Evolutionary conservation across 2,888 invertebrate species (phyloP).

Genomic region (Carcina quercana): DNA sequence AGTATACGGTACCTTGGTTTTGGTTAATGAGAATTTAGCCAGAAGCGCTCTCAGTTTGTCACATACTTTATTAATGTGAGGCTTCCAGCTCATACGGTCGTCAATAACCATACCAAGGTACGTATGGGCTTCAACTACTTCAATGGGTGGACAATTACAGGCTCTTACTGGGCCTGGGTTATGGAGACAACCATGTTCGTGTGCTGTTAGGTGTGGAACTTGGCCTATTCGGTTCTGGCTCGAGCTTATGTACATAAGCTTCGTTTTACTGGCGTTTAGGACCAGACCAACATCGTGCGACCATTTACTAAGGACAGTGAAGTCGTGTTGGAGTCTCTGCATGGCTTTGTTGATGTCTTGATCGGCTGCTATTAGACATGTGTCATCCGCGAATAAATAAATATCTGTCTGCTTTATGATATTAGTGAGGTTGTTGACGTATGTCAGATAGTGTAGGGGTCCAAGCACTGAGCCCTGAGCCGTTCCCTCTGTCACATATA

Average conservation of each 20-base stretch:
- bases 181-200: slow-evolving; percentile 8
- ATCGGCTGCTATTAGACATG: slow-evolving; percentile 16
- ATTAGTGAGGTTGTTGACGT: slow-evolving; percentile 11
- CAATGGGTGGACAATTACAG: not conserved
- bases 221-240: not conserved
- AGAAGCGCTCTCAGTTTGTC: slow-evolving; percentile 3
- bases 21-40: slow-evolving; percentile 1
- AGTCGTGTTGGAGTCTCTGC: slow-evolving; percentile 9
- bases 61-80: slow-evolving; percentile 1
- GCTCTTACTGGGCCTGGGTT: not conserved
- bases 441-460: slow-evolving; percentile 16
- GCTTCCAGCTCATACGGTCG: slow-evolving; percentile 1
- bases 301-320: slow-evolving; percentile 12
- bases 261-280: slow-evolving; percentile 14
- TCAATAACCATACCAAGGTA: slow-evolving; percentile 1
- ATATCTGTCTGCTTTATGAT: slow-evolving; percentile 7
- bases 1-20: slow-evolving; percentile 3
- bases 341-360: slow-evolving; percentile 4
- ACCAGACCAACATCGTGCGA: slow-evolving; percentile 16
- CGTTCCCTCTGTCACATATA: slow-evolving; percentile 11
- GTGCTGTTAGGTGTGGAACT: not conserved
- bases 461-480: slow-evolving; percentile 19
- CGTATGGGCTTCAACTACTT: not conserved
- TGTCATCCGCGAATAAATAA: slow-evolving; percentile 18
- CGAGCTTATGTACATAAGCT: slow-evolving; percentile 9